Percentiles rank a stretch among this genome's conserved stretches.
These are phyloP conservation scores for Hydrophis major DNA, from an alignment of 2,797 vertebrate genomes.

Conservation along the genomic window DNA sequence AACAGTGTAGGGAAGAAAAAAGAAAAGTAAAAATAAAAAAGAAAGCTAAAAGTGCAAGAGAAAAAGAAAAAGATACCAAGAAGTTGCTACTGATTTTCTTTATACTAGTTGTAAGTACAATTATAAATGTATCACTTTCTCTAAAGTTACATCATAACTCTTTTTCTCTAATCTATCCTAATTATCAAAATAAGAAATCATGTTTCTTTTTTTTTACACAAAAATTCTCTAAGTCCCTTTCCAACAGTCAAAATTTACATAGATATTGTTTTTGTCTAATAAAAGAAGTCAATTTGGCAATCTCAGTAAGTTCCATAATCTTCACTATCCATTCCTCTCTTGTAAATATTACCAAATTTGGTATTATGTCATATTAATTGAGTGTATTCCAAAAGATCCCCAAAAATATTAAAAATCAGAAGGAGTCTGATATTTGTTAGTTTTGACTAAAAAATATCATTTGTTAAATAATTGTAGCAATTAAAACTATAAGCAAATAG, in stretches of 20 bases:
- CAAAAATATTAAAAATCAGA: not conserved
- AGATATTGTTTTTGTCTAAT: not conserved
- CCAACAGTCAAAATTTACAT: not conserved
- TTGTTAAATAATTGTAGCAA: not conserved
- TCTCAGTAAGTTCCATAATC: not conserved
- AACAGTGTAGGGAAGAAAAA: not conserved
- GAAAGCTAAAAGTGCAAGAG: not conserved
- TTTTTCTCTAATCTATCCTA: not conserved
- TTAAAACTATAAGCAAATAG: not conserved
- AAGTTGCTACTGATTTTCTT: not conserved
- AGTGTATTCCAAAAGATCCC: not conserved
- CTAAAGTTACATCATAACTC: not conserved
- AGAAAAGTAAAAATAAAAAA: not conserved
- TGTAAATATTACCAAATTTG: not conserved
- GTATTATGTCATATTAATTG: not conserved
- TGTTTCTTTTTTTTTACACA: not conserved
- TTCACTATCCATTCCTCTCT: not conserved
- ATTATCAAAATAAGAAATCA: not conserved
- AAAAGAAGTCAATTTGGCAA: not conserved
- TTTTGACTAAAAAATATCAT: not conserved
- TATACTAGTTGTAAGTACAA: not conserved
- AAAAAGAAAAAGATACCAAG: not conserved
- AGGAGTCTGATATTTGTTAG: not conserved
- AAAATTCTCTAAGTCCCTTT: not conserved
- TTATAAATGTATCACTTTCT: not conserved